Evolutionary conservation across 2,888 invertebrate species (phyloP).

Genomic region (Perizoma affinitatum): DNA sequence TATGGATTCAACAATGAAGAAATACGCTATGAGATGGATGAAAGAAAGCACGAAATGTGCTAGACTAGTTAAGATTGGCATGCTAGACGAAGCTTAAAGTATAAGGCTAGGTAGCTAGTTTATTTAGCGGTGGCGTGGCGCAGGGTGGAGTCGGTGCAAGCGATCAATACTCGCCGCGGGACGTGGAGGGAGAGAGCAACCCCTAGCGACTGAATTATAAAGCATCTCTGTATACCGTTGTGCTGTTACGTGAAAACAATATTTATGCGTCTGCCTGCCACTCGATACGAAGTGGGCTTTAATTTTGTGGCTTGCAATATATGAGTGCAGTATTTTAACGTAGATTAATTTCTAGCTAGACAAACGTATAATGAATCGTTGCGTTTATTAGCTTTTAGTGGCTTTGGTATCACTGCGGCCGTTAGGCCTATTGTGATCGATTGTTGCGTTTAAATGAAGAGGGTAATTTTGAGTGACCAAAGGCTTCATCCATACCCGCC

Average conservation of each 20-base stretch:
- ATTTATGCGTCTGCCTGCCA: constrained; percentile 32
- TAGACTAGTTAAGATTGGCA: neutral
- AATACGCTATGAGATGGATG: neutral
- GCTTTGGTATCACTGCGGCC: too few relatives aligned
- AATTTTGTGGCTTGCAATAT: constrained; percentile 7
- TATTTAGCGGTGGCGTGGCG: constrained; percentile 24
- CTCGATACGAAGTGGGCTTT: constrained; percentile 3
- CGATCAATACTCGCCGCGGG: constrained; percentile 37
- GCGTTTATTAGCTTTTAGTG: too few relatives aligned
- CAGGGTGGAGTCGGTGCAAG: constrained; percentile 36
- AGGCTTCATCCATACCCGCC: too few relatives aligned
- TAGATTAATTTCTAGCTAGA: too few relatives aligned
- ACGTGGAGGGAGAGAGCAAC: constrained; percentile 23
- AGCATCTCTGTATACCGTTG: constrained; percentile 23
- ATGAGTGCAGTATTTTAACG: constrained; percentile 1
- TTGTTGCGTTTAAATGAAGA: too few relatives aligned
- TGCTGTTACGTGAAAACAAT: constrained; percentile 25
- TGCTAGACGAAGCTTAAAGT: neutral
- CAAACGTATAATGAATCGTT: too few relatives aligned
- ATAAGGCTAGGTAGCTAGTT: constrained; percentile 1
- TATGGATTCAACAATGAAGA: too few relatives aligned
- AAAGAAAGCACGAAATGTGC: neutral
- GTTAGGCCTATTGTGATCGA: too few relatives aligned
- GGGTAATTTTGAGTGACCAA: too few relatives aligned
- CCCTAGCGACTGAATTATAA: constrained; percentile 34